Evolutionary conservation across 2,113 vertebrate genomes (phyloP), one percentile per base, ranked within the genome.

Genomic region (Apeltes quadracus): DNA sequence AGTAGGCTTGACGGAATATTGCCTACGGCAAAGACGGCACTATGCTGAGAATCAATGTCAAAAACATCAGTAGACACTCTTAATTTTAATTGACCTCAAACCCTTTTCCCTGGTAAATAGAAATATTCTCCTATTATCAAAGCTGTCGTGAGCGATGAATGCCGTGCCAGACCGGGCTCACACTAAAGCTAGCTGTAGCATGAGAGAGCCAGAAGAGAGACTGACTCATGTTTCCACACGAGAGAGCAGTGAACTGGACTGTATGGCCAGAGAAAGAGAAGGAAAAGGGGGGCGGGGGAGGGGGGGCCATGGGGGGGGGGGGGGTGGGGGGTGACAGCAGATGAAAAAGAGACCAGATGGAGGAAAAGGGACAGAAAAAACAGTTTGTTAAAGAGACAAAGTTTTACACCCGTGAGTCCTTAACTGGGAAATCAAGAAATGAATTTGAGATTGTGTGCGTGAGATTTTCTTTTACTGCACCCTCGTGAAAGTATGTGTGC

Each of bases 221-320:
- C 72, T 46, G 67, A 80, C 43, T 58, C 65, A 79, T 23, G 25
- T 81, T 86, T 81, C 71, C 67, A 81, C 75, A 78, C 56, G 44
- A 78, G 51, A 76, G 61, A 80, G 73, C 85, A 81, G 66, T 51
- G 74, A 75, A 79, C 74, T 78, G 68, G 74, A 79, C 81, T 66
- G 76, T 58, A 64, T 38, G 59, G 59, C 38, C 50, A 46, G n/a
- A 58, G 59, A 69, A 64, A 54, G 29, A 29, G 61, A 38, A 51
- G 50, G 29, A 27, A 27, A 18, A 32, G 44, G 23, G 41, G 5
- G 23, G 3, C 20, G 22, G 25, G n/a, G n/a, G n/a, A n/a, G n/a
- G n/a, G n/a, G n/a, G n/a, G n/a, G n/a, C n/a, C n/a, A n/a, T n/a
- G n/a, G n/a, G n/a, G n/a, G 29, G 29, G 29, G 29, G 29, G 29